Conservation (phyloP, 2,113 vertebrate species). For the Monopterus albus region DNA sequence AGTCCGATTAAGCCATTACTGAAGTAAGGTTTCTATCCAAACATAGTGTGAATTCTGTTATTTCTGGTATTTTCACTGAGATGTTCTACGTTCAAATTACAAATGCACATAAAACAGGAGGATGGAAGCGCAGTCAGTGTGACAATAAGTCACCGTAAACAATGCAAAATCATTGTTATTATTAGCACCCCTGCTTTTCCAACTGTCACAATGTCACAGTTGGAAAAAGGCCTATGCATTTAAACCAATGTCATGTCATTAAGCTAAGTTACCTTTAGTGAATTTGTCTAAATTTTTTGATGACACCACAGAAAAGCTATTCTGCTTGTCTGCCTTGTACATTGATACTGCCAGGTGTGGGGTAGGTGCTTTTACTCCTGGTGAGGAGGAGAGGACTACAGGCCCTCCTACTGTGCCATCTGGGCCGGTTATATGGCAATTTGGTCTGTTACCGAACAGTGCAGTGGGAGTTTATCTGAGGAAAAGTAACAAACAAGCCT, state of each 20-base stretch:
- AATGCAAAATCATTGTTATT: no score
- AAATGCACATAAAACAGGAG: no score
- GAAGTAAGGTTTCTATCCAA: no score
- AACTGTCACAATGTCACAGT: no score
- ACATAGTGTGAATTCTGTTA: no score
- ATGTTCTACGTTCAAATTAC: no score
- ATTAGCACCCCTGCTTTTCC: no score
- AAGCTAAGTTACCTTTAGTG: neutral
- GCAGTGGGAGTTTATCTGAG: constrained; percentile 19
- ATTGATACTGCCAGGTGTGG: neutral
- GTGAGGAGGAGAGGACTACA: constrained; percentile 2
- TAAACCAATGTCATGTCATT: neutral
- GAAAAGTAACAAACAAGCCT: neutral
- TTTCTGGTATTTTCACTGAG: no score
- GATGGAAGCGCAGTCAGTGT: no score
- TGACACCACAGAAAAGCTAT: neutral
- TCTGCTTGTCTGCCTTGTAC: neutral
- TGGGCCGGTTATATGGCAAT: constrained; percentile 26
- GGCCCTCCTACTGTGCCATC: constrained; percentile 22
- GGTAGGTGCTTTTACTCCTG: constrained; percentile 15
- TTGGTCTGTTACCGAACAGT: constrained; percentile 33
- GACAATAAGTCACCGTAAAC: no score
- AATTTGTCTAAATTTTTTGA: neutral
- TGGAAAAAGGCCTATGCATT: neutral
- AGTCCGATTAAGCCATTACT: no score